Evolutionary conservation across 30 jellyfish, hydroid and myxozoan genomes (phyloP), one percentile per base, ranked within the genome.

Genomic region (Cassiopea xamachana): DNA sequence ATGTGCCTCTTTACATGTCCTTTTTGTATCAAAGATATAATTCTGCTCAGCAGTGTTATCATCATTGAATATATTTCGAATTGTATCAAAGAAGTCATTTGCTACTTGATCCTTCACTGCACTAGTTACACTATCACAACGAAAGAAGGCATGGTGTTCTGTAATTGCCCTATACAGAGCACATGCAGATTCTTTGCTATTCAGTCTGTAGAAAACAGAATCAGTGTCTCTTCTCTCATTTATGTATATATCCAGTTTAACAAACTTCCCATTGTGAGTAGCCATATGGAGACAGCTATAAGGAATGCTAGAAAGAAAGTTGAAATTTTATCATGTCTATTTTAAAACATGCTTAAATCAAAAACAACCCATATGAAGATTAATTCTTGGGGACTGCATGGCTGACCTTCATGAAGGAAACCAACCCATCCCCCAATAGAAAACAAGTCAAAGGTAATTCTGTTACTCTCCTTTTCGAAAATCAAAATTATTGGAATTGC

Each of bases 1-100:
- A 78, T 96, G 90, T 1, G 99, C 99, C 67, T 96, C 99, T 50
- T 97, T 73, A 85, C 99, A 91, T n/a, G 99, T 96, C 93, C 99
- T 87, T 89, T 73, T 91, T 3, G 98, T 96, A 79, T 96, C 99
- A 92, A 96, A 96, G 45, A 96, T 96, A 80, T 96, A 96, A 73
- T 91, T 95, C 60, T 95, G 99, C 45, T 96, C 99, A 0, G 94
- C 85, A 68, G 73, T 81, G 61, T 80, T 61, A 27, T 95, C 99
- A 73, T 92, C 97, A 50, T 82, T 60, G 70, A 96, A 92, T 90
- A 98, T 81, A 18, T 93, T 86, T 43, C 92, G 82, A 51, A 96
- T 51, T 16, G 96, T 90, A 86, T 96, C 99, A 48, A 92, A 89
- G 61, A 96, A 79, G 90, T 96, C 99, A 77, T 92, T 91, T 7